A percentile compares a stretch with the other conserved stretches of the same genome.
Evolutionary conservation across 2,797 vertebrate genomes (phyloP).

Genomic region (Steatocranus sp.): DNA sequence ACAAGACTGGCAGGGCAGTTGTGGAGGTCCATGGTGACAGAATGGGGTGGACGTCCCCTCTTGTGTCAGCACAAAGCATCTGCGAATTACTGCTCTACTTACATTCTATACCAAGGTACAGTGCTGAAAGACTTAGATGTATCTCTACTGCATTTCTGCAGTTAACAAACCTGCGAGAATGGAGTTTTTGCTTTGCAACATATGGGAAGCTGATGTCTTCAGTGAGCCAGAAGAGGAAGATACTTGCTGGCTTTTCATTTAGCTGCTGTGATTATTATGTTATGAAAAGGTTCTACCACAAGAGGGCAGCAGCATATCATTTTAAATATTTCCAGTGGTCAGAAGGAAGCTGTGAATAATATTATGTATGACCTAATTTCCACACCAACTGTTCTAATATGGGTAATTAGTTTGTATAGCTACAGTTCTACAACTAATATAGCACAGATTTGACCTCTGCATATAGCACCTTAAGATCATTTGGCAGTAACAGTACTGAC

Average conservation of each 20-base stretch:
- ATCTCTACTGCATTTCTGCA: background rate
- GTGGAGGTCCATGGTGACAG: constrained; percentile 80
- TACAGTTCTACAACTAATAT: background rate
- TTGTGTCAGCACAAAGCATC: constrained; percentile 73
- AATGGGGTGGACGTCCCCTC: constrained; percentile 72
- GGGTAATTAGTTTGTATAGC: background rate
- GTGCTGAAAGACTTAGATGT: background rate
- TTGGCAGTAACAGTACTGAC: background rate
- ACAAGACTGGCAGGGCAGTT: constrained; percentile 84
- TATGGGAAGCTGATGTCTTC: background rate
- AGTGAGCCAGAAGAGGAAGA: background rate
- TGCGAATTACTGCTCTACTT: constrained; percentile 81
- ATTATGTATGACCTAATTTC: background rate
- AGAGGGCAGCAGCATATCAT: constrained; percentile 43
- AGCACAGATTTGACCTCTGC: background rate
- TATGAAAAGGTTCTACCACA: constrained; percentile 25
- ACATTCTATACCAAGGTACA: constrained; percentile 84
- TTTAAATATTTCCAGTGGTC: background rate
- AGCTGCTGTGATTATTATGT: background rate
- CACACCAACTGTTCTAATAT: background rate
- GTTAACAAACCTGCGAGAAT: background rate
- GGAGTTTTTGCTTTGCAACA: background rate
- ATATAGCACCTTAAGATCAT: background rate
- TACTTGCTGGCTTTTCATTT: background rate
- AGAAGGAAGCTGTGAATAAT: background rate